Conservation (phyloP, 2,113 vertebrate genomes). For the Australoheros scitulus region DNA sequence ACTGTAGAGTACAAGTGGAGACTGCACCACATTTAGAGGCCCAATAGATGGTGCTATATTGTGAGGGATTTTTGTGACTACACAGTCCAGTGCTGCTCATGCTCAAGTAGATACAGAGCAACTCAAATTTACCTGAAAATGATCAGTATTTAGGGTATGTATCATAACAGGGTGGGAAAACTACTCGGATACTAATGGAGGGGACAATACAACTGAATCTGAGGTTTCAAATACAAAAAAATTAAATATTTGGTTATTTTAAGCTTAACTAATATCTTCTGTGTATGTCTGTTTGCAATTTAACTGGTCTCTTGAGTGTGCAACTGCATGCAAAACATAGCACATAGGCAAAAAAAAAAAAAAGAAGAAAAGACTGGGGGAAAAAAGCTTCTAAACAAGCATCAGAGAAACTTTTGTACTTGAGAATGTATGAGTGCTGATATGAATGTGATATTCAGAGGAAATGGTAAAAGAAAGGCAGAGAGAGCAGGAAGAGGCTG, state of each 20-base stretch:
- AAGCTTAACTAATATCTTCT: not conserved
- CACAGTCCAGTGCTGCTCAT: conserved; percentile 1
- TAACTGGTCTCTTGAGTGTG: conserved; percentile 12
- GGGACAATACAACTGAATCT: not conserved
- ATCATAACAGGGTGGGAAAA: not conserved
- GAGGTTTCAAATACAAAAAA: not conserved
- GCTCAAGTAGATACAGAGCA: not conserved
- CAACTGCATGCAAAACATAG: not conserved
- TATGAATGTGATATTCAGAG: conserved; percentile 74
- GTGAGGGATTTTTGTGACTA: conserved; percentile 57
- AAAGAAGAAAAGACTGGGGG: not conserved
- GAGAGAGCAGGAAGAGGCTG: conserved; percentile 71
- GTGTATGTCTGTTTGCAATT: conserved; percentile 13
- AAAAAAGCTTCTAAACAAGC: conserved; percentile 46
- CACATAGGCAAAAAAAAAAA: conserved; percentile 8
- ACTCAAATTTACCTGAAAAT: conserved; percentile 7
- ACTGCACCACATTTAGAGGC: conserved; percentile 53
- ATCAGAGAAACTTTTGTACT: conserved; percentile 72
- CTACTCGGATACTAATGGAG: not conserved
- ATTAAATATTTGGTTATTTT: not conserved
- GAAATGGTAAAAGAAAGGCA: conserved; percentile 68
- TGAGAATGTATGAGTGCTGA: conserved; percentile 47
- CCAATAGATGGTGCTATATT: conserved; percentile 77
- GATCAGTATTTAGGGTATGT: not conserved
- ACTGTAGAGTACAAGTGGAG: not conserved